Base-by-base conservation (phyloP, 2,113 vertebrate species). In the Gulo gulo region DNA sequence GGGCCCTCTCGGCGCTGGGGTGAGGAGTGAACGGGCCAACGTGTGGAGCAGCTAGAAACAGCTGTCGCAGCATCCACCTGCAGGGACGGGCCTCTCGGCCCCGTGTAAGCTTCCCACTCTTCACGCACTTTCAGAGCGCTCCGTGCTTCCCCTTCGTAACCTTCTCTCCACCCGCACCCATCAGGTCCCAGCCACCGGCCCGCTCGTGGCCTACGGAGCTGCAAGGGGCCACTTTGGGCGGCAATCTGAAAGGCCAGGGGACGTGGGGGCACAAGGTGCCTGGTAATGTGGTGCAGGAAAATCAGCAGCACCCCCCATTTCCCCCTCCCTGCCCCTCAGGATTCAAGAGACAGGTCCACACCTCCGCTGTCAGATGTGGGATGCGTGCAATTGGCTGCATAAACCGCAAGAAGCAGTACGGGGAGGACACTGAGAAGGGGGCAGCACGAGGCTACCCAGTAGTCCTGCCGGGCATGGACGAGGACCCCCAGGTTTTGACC, bases 341-440 rank as follows among this genome's bases (percentile, higher is more conserved):
- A 29, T 74, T 16, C 73, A 29, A 45, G 24, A 74, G 39, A 29
- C 73, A 29, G 0, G 73, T 14, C 74, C 65, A 45, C 42, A 6
- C 23, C 0, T 1, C 4, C 3, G 45, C 63, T 2, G 4, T 45
- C 88, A 57, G 63, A 11, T 29, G 3, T 2, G 8, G 34, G 81
- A 31, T 13, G 14, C 0, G 0, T 7, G 47, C 45, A 2, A 50
- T 18, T 59, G 59, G 47, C 39, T 61, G 61, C 69, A 26, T 6
- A 29, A 55, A 29, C 20, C n/a, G 26, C 59, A 42, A 6, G 42
- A 29, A 34, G 52, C 47, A 4, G 50, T 21, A 20, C 21, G 8
- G 8, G 7, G 11, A 14, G 86, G 14, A 55, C 2, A 6, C 9
- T 0, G 3, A 2, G 0, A 63, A 29, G 26, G 24, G n/a, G n/a